Evolutionary conservation across 2,113 vertebrate species (phyloP), one percentile per base, ranked within the genome.

Genomic region (Cyanoliseus patagonus): DNA sequence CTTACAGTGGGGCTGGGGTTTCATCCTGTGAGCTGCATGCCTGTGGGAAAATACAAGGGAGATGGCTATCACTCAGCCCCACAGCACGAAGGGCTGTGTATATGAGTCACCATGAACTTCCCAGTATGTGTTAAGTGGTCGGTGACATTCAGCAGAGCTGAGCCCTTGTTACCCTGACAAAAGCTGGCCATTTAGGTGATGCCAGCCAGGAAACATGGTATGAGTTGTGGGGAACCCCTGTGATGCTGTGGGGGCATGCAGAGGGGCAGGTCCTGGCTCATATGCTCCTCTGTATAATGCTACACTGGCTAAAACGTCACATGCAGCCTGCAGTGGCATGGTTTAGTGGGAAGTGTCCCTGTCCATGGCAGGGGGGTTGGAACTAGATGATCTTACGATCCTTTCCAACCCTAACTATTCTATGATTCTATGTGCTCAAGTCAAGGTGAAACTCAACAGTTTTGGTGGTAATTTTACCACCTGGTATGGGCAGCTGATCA

Each of bases 81-180:
- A 9, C 13, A 79, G 24, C 33, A 39, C 0, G 2, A 16, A 57
- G 41, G 22, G 13, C 49, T 62, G 23, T 41, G 33, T 11, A 4
- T 37, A 11, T 27, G 13, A 62, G 33, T 67, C n/a, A 78, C 72
- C 35, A 46, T 1, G 3, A 44, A 63, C 31, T 35, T 90, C 46
- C 1, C 3, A 47, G 53, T 33, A 37, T 22, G 17, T 19, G 25
- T n/a, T 46, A 55, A 73, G 35, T 44, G 59, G 44, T 13, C 0
- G 1, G 28, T 3, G 49, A 35, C 33, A 59, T 0, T 1, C n/a
- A 70, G n/a, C 20, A 69, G 33, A 9, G 18, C 42, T 4, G 22
- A 64, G 11, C 12, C 39, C 22, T 4, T 9, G 10, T 22, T 85
- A 42, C 24, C 24, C 20, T 46, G 41, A 77, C 20, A 30, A 49